A percentile compares a stretch with the other conserved stretches of the same genome.
phyloP scores from a whole-genome alignment of 2,113 vertebrate species.

The Dasypus novemcinctus region DNA sequence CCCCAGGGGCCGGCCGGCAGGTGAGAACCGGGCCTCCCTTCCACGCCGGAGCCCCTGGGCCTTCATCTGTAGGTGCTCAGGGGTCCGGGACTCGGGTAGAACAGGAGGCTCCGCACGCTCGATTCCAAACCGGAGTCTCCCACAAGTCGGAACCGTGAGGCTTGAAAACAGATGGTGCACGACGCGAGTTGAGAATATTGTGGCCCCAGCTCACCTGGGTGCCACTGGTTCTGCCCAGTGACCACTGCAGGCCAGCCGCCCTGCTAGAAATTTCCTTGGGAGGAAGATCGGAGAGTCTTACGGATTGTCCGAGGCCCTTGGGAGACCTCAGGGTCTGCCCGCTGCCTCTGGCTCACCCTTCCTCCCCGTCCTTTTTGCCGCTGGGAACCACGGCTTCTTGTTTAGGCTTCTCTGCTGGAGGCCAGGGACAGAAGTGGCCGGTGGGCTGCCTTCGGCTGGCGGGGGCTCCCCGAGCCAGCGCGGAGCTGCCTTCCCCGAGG shows the following conservation, averaged over 20 bases:
- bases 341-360: background rate
- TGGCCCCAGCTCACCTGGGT: background rate
- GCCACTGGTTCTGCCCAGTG: background rate
- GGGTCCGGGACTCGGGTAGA: background rate
- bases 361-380: background rate
- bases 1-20: background rate
- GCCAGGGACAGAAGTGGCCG: background rate
- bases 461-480: background rate
- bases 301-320: background rate
- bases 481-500: background rate
- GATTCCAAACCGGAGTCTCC: too few species aligned
- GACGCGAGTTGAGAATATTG: background rate
- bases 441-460: background rate
- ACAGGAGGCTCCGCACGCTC: rapidly evolving
- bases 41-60: too few species aligned
- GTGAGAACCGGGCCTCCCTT: too few species aligned
- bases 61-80: too few species aligned
- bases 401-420: background rate
- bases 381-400: background rate
- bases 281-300: background rate
- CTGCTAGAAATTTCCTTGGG: background rate
- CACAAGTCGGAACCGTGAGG: background rate
- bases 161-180: background rate
- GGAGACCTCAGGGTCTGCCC: background rate
- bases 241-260: background rate